Evolutionary conservation across 2,888 invertebrate species (phyloP), one percentile per base, ranked within the genome.

Genomic region (Aleiodes alternator): DNA sequence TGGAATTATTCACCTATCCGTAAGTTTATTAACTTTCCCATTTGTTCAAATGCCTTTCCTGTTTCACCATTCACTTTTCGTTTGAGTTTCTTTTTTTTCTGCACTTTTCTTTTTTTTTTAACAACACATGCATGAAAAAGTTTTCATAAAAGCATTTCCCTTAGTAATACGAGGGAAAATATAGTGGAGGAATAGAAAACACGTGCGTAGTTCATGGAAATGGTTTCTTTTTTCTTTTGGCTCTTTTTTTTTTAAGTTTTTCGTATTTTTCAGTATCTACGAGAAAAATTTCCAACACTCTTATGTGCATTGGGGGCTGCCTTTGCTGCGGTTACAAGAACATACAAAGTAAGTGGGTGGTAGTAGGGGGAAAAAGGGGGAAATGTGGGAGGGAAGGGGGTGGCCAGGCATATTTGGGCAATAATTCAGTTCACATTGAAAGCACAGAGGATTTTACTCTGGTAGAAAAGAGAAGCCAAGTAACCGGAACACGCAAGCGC

Each of bases 381-480:
- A 3, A 8, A 3, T 6, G 43, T 8, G 3, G 9, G 11, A 0
- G 31, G 50, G 23, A 2, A 23, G 51, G 38, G 29, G 61, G 38
- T 55, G 55, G 71, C 31, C 16, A 71, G 71, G 43, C 56, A 71
- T 72, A 68, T 76, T 76, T 59, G 59, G 57, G 73, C 75, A 72
- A 74, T 75, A 72, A 72, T 77, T 77, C 70, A 70, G 57, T 72
- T 48, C 51, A 55, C 76, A 76, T 61, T 74, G 68, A 76, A 71
- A 76, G 73, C 76, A 51, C 72, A 43, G 43, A 43, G 43, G 43
- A 11, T 43, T 43, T 43, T 43, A 43, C 43, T 5, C 0, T 38
- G 38, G 5, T 38, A 38, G 43, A 43, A 11, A 43, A 11, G 11
- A 11, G 11, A 11, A 43, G 7, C 8, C 43, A 3, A 43, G 9